Base-by-base conservation (phyloP, 2,797 vertebrate genomes). In the Coendou prehensilis region DNA sequence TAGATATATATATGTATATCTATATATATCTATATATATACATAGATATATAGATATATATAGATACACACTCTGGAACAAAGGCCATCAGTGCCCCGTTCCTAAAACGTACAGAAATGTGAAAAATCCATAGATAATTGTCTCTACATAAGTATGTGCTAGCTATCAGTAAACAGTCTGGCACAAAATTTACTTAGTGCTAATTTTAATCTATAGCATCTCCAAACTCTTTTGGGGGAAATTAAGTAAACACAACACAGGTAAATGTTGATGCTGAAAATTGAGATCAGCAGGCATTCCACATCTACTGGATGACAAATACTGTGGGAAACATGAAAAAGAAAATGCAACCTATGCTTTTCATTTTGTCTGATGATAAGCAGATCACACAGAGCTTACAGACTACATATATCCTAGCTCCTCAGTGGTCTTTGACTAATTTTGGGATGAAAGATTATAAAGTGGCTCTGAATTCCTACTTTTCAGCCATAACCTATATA, bases 201-300 rank as follows among this genome's bases (percentile, higher is more conserved):
- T 94, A 81, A 87, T 93, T 93, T 96, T 87, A 84, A 95, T 93
- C 71, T 67, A 1, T 93, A 69, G 14, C 33, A 76, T 97, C 69
- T 87, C 57, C 63, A 95, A 56, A 89, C 47, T 63, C 52, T 93
- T 93, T 91, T 80, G 47, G 63, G 30, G n/a, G 13, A 93, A 84
- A 94, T 91, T 73, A 94, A 93, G 75, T 95, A 57, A 56, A 22
- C 28, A 83, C 9, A 71, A 37, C 37, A 83, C 30, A 89, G 37
- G 92, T 93, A 93, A 91, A 79, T 88, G 64, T 86, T 79, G 67
- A 78, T 91, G 26, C 75, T 95, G 10, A 95, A 96, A 89, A 89
- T 79, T 93, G 71, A 97, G 69, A 87, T 93, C 79, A 89, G 3
- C 57, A 91, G 84, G n/a, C 26, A 93, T 89, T 81, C 37, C 69